Evolutionary conservation across 2,888 invertebrate genomes (phyloP), one percentile per base, ranked within the genome.

Genomic region (Rhamphomyia laevipes): DNA sequence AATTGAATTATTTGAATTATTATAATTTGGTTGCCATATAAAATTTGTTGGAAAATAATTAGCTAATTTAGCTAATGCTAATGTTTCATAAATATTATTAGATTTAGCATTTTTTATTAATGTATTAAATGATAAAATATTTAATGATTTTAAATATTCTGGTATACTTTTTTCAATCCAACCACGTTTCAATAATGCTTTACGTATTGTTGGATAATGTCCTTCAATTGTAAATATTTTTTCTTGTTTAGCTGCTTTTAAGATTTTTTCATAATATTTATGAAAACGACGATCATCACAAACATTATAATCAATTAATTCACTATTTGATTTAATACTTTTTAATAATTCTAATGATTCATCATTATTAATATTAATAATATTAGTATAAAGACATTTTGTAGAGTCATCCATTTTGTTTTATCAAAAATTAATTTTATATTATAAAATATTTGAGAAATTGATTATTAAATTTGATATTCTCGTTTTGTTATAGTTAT

Each of bases 131-230:
- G 66, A 55, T 48, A 65, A 58, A 12, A 56, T 56, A 47, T 68
- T 67, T 38, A 71, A 61, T 16, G 64, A 63, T 2, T 63, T 55
- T 49, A 59, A 56, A 7, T 63, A 57, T 4, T 51, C 55, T 2
- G 63, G 57, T 9, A 76, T 68, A 30, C 79, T 63, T 66, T 84
- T 86, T 66, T 87, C 86, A 3, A 86, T 68, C 86, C 86, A 87
- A 1, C 85, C 86, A 10, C 82, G 71, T 41, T 76, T 74, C 42
- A 76, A 56, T 49, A 87, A 67, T 1, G 83, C 80, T 10, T 58
- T 54, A 11, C 67, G 53, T 9, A 69, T 58, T 1, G 62, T 62
- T 4, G 55, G 55, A 35, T 63, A 67, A 38, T 63, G 61, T 0
- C 68, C 68, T 49, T 61, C 61, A 4, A 69, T 59, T 4, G 65